These are phyloP conservation scores for Heptranchias perlo DNA, from an alignment of 2,113 vertebrate genomes.

Conservation along the genomic window DNA sequence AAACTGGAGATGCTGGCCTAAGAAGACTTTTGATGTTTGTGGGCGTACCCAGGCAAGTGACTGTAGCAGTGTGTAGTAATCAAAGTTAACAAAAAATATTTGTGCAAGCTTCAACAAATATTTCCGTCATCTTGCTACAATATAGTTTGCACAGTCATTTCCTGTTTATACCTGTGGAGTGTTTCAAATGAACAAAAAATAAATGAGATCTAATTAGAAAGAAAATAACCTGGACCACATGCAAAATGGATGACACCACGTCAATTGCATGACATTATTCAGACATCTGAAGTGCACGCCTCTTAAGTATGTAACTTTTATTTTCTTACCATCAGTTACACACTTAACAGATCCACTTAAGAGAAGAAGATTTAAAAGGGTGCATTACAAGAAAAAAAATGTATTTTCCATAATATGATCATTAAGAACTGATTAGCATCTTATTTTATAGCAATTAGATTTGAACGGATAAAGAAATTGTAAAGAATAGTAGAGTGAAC, in stretches of 20 bases:
- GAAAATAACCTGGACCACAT: neutral
- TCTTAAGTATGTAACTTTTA: neutral
- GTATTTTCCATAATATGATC: neutral
- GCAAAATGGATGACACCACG: neutral
- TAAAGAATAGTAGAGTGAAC: neutral
- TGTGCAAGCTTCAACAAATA: neutral
- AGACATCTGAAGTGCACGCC: neutral
- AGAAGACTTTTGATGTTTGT: neutral
- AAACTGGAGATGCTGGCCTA: neutral
- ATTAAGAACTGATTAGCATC: neutral
- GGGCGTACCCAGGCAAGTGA: neutral
- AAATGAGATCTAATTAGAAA: neutral
- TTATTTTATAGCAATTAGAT: neutral
- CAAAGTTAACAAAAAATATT: slow-evolving; percentile 1
- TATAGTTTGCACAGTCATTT: neutral
- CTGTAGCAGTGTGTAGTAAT: neutral
- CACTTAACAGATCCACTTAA: neutral
- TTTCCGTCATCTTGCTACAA: neutral
- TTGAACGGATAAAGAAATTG: neutral
- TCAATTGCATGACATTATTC: neutral
- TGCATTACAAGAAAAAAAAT: neutral
- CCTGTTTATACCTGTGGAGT: slow-evolving; percentile 14
- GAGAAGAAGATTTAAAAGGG: neutral
- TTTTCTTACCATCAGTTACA: neutral
- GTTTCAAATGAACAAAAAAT: neutral